Evolutionary conservation across 1,140 invertebrate species (phyloP), one percentile per base, ranked within the genome.

Genomic region (Pollicipes pollicipes): DNA sequence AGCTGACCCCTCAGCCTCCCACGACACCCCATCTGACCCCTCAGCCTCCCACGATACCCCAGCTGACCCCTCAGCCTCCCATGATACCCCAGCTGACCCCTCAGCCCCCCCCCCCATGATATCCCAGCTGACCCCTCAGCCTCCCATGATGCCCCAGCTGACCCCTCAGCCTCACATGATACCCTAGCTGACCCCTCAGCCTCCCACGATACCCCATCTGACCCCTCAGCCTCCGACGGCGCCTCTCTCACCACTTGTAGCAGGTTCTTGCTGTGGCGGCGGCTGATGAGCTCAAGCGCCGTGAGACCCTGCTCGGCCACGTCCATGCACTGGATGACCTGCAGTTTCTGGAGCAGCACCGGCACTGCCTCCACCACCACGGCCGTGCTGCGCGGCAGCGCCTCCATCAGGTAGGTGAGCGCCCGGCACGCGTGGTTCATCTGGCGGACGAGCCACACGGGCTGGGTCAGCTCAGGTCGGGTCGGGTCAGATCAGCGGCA

Each of bases 401-500:
- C 95, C 81, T 99, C 97, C 88, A 99, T 92, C 95, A 99, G 98
- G 79, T 99, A 98, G 0, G 96, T 98, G 21, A 99, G 83, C 13
- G 96, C 96, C 68, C 97, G 88, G 80, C 95, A 98, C 0, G 96
- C 95, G 80, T 98, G 94, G 78, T 98, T 97, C 96, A 99, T 99
- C 88, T 90, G 78, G 45, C 77, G 45, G 24, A 21, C 10, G 45
- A 21, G 17, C 13, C 10, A 21, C 73, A 73, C 2, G 0, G 77
- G 76, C 75, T 74, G 28, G 30, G 13, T 2, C 28, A 30, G 37
- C 29, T 70, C 24, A 73, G 35, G 69, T 66, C 45, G 2, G 45
- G 45, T 58, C 45, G 24, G 45, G 45, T 58, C 45, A 58, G 45
- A 21, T n/a, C n/a, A n/a, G n/a, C n/a, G n/a, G n/a, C n/a, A n/a